Evolutionary conservation across 2,797 vertebrate genomes (phyloP).

Genomic region (Acipenser ruthenus): DNA sequence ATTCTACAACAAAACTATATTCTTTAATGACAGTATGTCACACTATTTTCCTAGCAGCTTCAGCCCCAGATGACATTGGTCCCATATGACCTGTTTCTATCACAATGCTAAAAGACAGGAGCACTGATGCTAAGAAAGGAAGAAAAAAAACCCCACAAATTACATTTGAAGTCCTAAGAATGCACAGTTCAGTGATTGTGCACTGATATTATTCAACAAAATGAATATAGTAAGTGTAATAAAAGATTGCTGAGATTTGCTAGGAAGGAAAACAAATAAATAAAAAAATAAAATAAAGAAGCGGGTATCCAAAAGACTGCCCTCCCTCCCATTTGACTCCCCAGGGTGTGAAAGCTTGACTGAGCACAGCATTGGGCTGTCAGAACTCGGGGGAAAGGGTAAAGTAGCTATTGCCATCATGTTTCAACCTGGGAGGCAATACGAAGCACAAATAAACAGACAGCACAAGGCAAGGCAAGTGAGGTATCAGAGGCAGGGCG

Average conservation of each 20-base stretch:
- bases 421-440: slow-evolving; percentile 49
- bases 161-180: not conserved
- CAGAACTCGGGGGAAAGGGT: slow-evolving; percentile 35
- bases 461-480: slow-evolving; percentile 25
- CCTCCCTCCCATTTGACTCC: slow-evolving; percentile 31
- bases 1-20: slow-evolving; percentile 50
- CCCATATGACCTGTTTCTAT: slow-evolving; percentile 59
- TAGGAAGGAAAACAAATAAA: slow-evolving; percentile 15
- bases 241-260: slow-evolving; percentile 38
- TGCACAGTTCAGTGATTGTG: slow-evolving; percentile 5
- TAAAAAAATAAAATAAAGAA: not conserved
- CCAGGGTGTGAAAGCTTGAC: slow-evolving; percentile 49
- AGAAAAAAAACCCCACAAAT: slow-evolving; percentile 17
- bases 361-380: slow-evolving; percentile 53
- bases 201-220: slow-evolving; percentile 61
- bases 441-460: slow-evolving; percentile 49
- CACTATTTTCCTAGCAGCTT: slow-evolving; percentile 46
- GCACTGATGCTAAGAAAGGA: slow-evolving; percentile 33
- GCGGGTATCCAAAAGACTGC: slow-evolving; percentile 28
- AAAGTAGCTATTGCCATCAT: slow-evolving; percentile 38
- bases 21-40: slow-evolving; percentile 30
- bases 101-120: slow-evolving; percentile 32
- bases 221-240: slow-evolving; percentile 69
- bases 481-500: slow-evolving; percentile 20
- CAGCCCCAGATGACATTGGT: slow-evolving; percentile 57